These are phyloP conservation scores for Cistogaster globosa DNA, from an alignment of 2,888 invertebrate species.

Conservation along the genomic window DNA sequence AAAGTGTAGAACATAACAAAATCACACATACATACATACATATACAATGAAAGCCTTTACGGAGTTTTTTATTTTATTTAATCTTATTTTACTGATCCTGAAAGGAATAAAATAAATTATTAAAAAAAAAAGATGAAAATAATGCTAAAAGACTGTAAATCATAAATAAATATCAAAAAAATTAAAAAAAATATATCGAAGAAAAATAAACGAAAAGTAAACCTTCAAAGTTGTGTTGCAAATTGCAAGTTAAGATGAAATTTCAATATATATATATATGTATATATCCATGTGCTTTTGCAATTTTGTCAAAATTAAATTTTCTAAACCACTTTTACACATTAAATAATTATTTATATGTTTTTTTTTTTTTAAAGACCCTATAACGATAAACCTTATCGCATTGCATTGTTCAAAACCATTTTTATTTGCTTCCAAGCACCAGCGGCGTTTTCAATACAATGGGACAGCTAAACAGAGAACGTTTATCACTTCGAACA, in stretches of 20 bases:
- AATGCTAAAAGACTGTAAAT: conserved; percentile 59
- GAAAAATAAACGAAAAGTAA: conserved; percentile 17
- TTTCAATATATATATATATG: background rate
- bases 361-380: background rate
- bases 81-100: background rate
- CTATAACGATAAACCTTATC: background rate
- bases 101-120: background rate
- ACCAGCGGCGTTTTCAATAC: conserved; percentile 40
- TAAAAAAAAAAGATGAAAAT: conserved; percentile 12
- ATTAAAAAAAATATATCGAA: background rate
- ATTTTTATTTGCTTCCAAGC: conserved; percentile 13
- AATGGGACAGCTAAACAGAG: conserved; percentile 35
- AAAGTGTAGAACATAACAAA: conserved; percentile 19
- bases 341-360: background rate
- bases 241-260: background rate
- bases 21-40: background rate
- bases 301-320: no score
- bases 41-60: background rate
- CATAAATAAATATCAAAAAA: conserved; percentile 51
- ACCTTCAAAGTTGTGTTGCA: conserved; percentile 37
- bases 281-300: background rate
- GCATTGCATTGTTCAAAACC: background rate
- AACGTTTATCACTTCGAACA: conserved; percentile 31
- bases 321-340: background rate
- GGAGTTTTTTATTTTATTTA: background rate